Evolutionary conservation across 2,888 invertebrate species (phyloP), one percentile per base, ranked within the genome.

Genomic region (Zaprionus obscuricornis): DNA sequence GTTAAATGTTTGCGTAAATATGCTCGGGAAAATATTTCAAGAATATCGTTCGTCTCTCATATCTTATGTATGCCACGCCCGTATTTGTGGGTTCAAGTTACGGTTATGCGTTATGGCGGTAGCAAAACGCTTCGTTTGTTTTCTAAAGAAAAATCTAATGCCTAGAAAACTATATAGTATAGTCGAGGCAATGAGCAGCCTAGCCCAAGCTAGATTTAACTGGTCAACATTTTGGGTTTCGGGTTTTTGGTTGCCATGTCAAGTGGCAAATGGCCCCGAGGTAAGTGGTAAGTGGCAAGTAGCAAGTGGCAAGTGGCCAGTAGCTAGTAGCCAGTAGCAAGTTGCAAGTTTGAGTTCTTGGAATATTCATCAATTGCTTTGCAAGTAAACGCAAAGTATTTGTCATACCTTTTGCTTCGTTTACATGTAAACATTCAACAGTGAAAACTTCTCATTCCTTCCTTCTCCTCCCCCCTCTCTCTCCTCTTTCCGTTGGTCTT

Each of bases 1-100:
- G 87, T 85, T 85, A 87, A 87, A 85, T 74, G 73, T 74, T 85
- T 85, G 78, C 78, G 72, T 76, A 87, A 87, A 88, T 79, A 86
- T 60, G 49, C 57, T 18, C 47, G n/a, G 49, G 43, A 50, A 59
- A 51, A 55, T 45, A 50, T 51, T 26, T 8, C n/a, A 33, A 56
- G 42, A 55, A 63, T 45, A 47, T 46, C 45, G 49, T 50, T 57
- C 56, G 55, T 31, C 22, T 47, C 26, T 29, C 14, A 13, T 10
- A 33, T 47, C 43, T 3, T 2, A 33, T 3, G 43, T 10, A 27
- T 18, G 43, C 56, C 70, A 62, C 70, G 51, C 84, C 84, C 73
- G 63, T 70, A 67, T 71, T 29, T 37, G 20, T 37, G 16, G 24
- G 43, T 33, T 59, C 49, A 3, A 43, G 24, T 29, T 49, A 20